A percentile compares a stretch with the other conserved stretches of the same genome.
These are phyloP conservation scores for Asteroscopus sphinx DNA, from an alignment of 2,888 invertebrate species.

Conservation along the genomic window DNA sequence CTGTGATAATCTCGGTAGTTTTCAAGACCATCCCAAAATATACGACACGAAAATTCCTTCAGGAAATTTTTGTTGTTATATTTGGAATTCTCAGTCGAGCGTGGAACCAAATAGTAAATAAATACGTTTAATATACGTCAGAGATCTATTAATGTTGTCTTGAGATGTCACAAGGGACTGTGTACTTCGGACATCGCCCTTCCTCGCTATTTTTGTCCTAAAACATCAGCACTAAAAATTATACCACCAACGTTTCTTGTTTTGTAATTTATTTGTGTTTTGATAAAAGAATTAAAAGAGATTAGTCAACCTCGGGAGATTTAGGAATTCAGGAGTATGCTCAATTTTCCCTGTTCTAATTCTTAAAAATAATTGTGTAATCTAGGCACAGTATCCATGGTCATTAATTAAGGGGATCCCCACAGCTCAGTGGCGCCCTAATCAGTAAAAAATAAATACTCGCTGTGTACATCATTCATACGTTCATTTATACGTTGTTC, in stretches of 20 bases:
- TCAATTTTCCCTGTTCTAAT: too few species aligned
- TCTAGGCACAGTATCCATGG: too few species aligned
- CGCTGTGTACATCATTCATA: too few species aligned
- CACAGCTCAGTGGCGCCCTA: too few species aligned
- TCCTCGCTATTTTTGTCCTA: slow-evolving; percentile 47
- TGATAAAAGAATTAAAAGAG: too few species aligned
- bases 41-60: too few species aligned
- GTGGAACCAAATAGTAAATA: slow-evolving; percentile 22
- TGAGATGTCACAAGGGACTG: slow-evolving; percentile 47
- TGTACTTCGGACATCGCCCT: slow-evolving; percentile 56
- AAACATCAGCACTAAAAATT: slow-evolving; percentile 36
- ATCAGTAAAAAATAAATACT: too few species aligned
- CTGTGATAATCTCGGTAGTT: too few species aligned
- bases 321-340: not conserved
- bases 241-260: slow-evolving; percentile 6
- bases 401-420: too few species aligned
- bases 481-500: too few species aligned
- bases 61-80: not conserved
- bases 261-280: not conserved
- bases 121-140: slow-evolving; percentile 35
- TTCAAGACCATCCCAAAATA: too few species aligned
- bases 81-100: not conserved
- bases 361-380: too few species aligned
- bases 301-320: not conserved
- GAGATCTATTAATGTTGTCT: slow-evolving; percentile 26